Conservation (phyloP, 2,888 invertebrate species). For the Scaptomyza caliginosa region DNA sequence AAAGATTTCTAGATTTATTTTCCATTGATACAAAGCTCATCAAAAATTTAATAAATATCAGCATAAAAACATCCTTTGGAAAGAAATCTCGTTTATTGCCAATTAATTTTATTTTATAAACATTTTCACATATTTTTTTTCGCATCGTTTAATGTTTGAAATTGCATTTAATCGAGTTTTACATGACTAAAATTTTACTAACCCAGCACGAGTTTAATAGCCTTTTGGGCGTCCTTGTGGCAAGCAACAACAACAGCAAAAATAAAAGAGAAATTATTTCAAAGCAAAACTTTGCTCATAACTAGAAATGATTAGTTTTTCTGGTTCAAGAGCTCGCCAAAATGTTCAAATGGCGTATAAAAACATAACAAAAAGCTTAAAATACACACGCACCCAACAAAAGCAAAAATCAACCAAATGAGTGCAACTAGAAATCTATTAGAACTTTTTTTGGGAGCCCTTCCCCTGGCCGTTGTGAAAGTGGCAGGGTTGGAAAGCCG, state of each 20-base stretch:
- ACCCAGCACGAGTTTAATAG: neutral
- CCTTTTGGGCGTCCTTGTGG: neutral
- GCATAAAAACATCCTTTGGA: neutral
- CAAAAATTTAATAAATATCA: neutral
- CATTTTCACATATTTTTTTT: neutral
- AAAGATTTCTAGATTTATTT: no score
- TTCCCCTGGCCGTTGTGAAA: slow-evolving; percentile 29
- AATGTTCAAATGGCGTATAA: slow-evolving; percentile 1
- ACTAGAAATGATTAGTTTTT: slow-evolving; percentile 67
- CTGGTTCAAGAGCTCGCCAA: slow-evolving; percentile 4
- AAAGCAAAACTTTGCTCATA: slow-evolving; percentile 51
- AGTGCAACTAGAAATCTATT: slow-evolving; percentile 75
- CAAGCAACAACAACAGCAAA: neutral
- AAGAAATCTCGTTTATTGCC: neutral
- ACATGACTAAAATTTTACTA: neutral
- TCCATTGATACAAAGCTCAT: neutral
- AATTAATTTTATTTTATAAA: neutral
- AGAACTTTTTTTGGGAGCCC: slow-evolving; percentile 56
- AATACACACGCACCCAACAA: neutral
- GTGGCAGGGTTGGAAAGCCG: slow-evolving; percentile 42
- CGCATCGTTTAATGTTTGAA: neutral
- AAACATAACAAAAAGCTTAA: neutral
- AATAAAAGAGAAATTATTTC: slow-evolving; percentile 54
- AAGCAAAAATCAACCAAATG: slow-evolving; percentile 60
- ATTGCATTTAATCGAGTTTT: neutral